These are phyloP conservation scores for Galeruca laticollis DNA, from an alignment of 2,888 invertebrate genomes.

Conservation along the genomic window DNA sequence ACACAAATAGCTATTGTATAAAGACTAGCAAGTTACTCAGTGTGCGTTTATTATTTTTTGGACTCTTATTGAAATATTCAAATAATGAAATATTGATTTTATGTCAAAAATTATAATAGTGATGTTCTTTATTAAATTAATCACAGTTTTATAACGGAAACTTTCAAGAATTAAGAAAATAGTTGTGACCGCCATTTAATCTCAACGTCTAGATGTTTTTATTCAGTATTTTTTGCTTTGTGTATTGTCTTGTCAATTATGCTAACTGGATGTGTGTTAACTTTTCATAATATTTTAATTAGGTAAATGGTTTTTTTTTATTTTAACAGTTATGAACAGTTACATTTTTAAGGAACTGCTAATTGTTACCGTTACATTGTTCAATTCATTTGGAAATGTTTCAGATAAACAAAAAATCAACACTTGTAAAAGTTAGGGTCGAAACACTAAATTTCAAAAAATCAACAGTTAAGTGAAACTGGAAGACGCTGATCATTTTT, in stretches of 20 bases:
- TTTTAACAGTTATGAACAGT: neutral
- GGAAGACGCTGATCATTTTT: too few relatives aligned
- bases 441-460: neutral
- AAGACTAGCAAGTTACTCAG: too few relatives aligned
- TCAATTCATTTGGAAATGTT: neutral
- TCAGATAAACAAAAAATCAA: too few relatives aligned
- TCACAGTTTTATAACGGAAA: neutral
- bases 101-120: neutral
- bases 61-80: too few relatives aligned
- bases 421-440: too few relatives aligned
- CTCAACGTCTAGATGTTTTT: neutral
- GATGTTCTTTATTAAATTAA: neutral
- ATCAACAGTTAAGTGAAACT: neutral
- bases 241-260: slow-evolving; percentile 2
- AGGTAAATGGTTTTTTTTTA: neutral
- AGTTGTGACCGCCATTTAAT: neutral
- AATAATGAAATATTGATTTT: too few relatives aligned
- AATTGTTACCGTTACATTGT: neutral
- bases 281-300: neutral
- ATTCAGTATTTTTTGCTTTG: neutral
- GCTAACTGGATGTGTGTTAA: neutral
- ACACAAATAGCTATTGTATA: too few relatives aligned
- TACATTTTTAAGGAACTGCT: neutral
- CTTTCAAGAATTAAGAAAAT: neutral
- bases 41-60: too few relatives aligned